Evolutionary conservation across 1,140 invertebrate species (phyloP).

Genomic region (Coptotermes formosanus): DNA sequence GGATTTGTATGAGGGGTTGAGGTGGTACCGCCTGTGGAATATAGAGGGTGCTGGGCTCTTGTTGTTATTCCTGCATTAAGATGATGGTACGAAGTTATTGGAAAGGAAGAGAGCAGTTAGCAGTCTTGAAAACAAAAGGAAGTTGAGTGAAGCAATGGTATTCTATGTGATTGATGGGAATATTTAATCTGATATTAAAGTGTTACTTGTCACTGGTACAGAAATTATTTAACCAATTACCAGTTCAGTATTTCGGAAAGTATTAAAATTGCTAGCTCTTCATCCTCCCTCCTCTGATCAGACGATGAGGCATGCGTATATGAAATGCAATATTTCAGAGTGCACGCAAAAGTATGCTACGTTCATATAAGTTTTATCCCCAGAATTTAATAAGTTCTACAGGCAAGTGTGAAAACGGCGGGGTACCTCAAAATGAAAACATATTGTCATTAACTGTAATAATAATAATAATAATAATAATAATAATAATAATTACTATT

Average conservation of each 20-base stretch:
- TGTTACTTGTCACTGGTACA: not conserved
- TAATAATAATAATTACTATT: not conserved
- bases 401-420: not conserved
- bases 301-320: not conserved
- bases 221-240: not conserved
- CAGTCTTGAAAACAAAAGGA: not conserved
- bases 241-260: not conserved
- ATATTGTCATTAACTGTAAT: not conserved
- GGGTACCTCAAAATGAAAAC: not conserved
- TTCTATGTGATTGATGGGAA: not conserved
- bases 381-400: not conserved
- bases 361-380: not conserved
- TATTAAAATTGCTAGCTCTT: not conserved
- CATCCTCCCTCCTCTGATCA: not conserved
- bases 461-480: not conserved
- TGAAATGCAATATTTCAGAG: not conserved
- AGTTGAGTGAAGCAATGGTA: not conserved
- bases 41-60: not conserved
- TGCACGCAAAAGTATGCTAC: not conserved
- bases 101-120: not conserved
- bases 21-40: not conserved
- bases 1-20: not conserved
- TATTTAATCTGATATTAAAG: not conserved
- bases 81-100: not conserved
- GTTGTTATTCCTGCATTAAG: conserved; percentile 14